Conservation (phyloP, 2,797 vertebrate species). For the Aphelocoma californica region DNA sequence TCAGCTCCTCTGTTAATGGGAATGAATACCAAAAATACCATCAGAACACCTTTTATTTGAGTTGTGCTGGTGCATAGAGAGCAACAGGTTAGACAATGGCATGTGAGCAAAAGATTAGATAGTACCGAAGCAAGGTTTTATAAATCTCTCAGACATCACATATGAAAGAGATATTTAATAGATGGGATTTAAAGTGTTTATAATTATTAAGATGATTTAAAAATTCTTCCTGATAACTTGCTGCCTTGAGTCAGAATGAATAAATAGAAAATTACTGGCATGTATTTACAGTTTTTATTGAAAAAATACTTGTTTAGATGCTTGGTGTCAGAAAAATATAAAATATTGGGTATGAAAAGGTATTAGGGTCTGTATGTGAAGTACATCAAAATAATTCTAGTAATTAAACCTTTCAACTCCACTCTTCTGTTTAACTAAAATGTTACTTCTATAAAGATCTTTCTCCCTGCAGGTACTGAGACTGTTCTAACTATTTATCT, state of each 20-base stretch:
- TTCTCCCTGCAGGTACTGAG: neutral
- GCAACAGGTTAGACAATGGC: neutral
- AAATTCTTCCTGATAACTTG: neutral
- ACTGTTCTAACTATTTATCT: neutral
- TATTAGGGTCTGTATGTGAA: neutral
- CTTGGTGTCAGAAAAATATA: neutral
- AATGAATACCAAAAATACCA: neutral
- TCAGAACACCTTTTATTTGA: neutral
- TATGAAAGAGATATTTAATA: neutral
- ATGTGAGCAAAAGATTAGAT: neutral
- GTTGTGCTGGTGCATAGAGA: neutral
- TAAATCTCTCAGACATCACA: neutral
- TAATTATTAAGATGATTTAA: neutral
- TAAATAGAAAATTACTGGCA: neutral
- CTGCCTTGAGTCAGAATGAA: neutral
- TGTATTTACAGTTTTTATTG: neutral
- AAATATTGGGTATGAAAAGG: neutral
- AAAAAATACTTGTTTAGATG: neutral
- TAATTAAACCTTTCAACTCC: neutral
- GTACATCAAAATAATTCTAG: neutral
- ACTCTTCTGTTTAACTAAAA: neutral
- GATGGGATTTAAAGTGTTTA: neutral
- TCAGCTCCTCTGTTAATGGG: neutral
- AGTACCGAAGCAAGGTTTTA: neutral
- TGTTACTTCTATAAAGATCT: neutral